phyloP scores from a whole-genome alignment of 2,113 vertebrate genomes.

The Ophthalmolycus amberensis region DNA sequence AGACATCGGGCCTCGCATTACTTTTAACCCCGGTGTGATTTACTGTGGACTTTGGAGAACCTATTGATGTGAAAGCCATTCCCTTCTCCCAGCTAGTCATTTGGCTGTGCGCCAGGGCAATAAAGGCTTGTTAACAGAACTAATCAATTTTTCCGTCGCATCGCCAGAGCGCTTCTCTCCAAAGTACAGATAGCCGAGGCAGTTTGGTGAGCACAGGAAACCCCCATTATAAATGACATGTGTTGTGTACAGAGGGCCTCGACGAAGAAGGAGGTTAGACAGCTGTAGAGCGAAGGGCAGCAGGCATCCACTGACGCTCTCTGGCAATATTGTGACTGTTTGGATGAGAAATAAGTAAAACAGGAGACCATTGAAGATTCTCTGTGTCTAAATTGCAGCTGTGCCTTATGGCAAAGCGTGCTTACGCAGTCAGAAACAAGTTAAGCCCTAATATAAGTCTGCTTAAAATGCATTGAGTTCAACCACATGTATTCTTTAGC shows the following conservation, averaged over 20 bases:
- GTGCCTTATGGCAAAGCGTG: conserved; percentile 12
- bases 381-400: conserved; percentile 25
- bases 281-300: background rate
- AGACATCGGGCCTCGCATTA: conserved; percentile 30
- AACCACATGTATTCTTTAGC: conserved; percentile 25
- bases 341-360: background rate
- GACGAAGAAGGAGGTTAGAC: conserved; percentile 14
- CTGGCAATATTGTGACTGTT: background rate
- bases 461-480: conserved; percentile 68
- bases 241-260: background rate
- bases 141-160: conserved; percentile 67
- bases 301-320: background rate
- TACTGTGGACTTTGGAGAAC: conserved; percentile 52
- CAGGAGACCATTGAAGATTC: background rate
- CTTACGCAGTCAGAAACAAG: conserved; percentile 39
- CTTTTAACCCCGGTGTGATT: conserved; percentile 54
- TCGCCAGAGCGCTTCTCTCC: conserved; percentile 26
- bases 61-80: conserved; percentile 46
- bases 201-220: conserved; percentile 31
- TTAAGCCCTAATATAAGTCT: conserved; percentile 49
- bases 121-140: conserved; percentile 74
- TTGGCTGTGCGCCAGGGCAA: conserved; percentile 55
- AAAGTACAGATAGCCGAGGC: conserved; percentile 37
- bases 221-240: conserved; percentile 37
- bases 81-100: conserved; percentile 34